phyloP scores from a whole-genome alignment of 37 sponge, comb jelly and placozoan genomes.

The Agelas oroides region DNA sequence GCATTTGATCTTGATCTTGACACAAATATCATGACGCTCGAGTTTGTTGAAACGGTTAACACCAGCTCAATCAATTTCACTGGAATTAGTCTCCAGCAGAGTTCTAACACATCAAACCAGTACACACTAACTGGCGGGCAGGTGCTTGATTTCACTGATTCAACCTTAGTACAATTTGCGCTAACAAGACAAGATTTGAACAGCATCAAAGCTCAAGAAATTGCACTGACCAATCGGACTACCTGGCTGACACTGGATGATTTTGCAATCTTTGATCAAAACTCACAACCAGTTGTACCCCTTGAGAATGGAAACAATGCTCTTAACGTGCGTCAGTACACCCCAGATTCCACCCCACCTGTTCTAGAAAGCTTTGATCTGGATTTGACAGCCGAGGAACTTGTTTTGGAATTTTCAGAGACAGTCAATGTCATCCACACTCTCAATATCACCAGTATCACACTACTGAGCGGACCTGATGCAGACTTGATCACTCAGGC shows the following conservation, averaged over 20 bases:
- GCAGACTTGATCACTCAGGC: background rate
- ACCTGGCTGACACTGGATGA: slow-evolving; percentile 70
- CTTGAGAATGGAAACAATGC: slow-evolving; percentile 66
- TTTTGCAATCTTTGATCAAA: slow-evolving; percentile 66
- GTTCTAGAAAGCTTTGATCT: slow-evolving; percentile 60
- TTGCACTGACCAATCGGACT: slow-evolving; percentile 57
- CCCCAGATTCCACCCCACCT: slow-evolving; percentile 51
- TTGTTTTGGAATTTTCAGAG: slow-evolving; percentile 82
- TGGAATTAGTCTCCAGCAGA: slow-evolving; percentile 79
- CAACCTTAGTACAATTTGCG: slow-evolving; percentile 54
- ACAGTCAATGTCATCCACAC: slow-evolving; percentile 73
- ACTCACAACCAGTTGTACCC: slow-evolving; percentile 57
- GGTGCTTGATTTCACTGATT: slow-evolving; percentile 57
- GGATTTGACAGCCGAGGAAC: slow-evolving; percentile 56
- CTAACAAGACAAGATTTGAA: slow-evolving; percentile 67
- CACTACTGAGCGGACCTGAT: slow-evolving; percentile 58
- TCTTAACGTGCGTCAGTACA: slow-evolving; percentile 55
- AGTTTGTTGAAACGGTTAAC: slow-evolving; percentile 89
- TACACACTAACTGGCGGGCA: slow-evolving; percentile 75
- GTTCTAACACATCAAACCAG: slow-evolving; percentile 68
- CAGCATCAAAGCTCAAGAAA: slow-evolving; percentile 61
- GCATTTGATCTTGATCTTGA: slow-evolving; percentile 77
- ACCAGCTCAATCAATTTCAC: slow-evolving; percentile 66
- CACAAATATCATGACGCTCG: slow-evolving; percentile 71
- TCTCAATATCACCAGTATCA: slow-evolving; percentile 55